Base-by-base conservation (phyloP, 1,140 invertebrate genomes). In the Megathymus violae region DNA sequence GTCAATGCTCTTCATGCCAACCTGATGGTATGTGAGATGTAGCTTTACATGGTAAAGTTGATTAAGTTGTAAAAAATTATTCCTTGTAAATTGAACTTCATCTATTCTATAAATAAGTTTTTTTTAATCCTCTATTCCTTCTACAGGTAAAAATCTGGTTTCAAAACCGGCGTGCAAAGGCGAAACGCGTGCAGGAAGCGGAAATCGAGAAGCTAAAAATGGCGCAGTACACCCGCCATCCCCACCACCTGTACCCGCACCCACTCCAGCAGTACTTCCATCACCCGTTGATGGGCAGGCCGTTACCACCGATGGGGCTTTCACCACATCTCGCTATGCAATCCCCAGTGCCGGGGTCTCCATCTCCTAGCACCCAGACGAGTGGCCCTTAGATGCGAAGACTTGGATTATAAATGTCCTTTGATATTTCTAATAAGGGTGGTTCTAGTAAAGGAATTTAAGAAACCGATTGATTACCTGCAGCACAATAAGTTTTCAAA, bases 141-240 rank as follows among this genome's bases (percentile, higher is more conserved):
- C 92, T 40, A 34, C 92, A 97, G 95, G 96, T 98, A 52, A 99
- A 98, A 94, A 99, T 98, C 74, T 99, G 98, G 98, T 99, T 99
- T 88, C 98, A 99, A 94, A 99, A 99, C 88, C 94, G 98, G 4
- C 92, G 98, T 38, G 98, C 98, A 48, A 99, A 99, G 91, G 96
- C 97, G 70, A 99, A 99, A 85, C 94, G 98, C 15, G 93, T 99
- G 5, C 97, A 98, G 84, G 97, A 99, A 88, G 97, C 97, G 22
- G 97, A 98, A 93, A 94, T 98, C 71, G 97, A 97, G 89, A 97
- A 97, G 88, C 88, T 97, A 67, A 95, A 96, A 85, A 96, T 96
- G 95, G 95, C 95, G 68, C 90, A 91, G 63, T 91, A 91, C 64
- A 86, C 91, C 25, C 83, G 91, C 10, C 88, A 91, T 67, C 89